Evolutionary conservation across 2,888 invertebrate genomes (phyloP), one percentile per base, ranked within the genome.

Genomic region (Leptodirus hochenwartii): DNA sequence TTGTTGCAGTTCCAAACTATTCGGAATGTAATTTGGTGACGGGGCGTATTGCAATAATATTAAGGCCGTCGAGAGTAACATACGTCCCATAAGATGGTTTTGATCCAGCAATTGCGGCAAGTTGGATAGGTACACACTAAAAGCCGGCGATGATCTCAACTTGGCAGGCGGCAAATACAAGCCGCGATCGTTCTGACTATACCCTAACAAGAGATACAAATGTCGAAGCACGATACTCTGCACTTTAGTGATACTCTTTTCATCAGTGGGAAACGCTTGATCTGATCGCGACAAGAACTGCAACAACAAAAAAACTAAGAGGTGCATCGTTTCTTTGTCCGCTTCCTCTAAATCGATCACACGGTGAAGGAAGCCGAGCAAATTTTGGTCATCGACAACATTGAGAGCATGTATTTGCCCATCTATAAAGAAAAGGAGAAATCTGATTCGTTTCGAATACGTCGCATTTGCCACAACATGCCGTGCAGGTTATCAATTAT

Each of bases 271-370:
- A 48, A 71, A 81, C 1, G 85, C 82, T 53, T 76, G 74, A 50
- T 80, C 78, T 14, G 71, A 67, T 43, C 76, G 63, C 1, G 90
- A 85, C 50, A 95, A 63, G 53, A 93, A 95, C 61, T 93, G 93
- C 81, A 96, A 91, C 9, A 98, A 67, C n/a, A 98, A 64, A 44
- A 91, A 87, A 8, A 95, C 81, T 20, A 96, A 61, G 15, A 95
- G 61, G 52, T 95, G 93, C 43, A 91, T 82, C 1, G 96, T 95
- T 56, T 96, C 93, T 40, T 81, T 72, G 49, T 98, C 96, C 2
- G 85, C 75, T 48, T 93, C 93, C 49, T 96, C 93, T 28, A 87
- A 61, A 47, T 96, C 96, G 37, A 91, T 77, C 2, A 90, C 78
- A 46, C 81, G 70, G 37, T 90, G 85, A 22, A 93, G 64, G 35